These are phyloP conservation scores for Morinoia aosen DNA, from an alignment of 2,888 invertebrate genomes.

Conservation along the genomic window DNA sequence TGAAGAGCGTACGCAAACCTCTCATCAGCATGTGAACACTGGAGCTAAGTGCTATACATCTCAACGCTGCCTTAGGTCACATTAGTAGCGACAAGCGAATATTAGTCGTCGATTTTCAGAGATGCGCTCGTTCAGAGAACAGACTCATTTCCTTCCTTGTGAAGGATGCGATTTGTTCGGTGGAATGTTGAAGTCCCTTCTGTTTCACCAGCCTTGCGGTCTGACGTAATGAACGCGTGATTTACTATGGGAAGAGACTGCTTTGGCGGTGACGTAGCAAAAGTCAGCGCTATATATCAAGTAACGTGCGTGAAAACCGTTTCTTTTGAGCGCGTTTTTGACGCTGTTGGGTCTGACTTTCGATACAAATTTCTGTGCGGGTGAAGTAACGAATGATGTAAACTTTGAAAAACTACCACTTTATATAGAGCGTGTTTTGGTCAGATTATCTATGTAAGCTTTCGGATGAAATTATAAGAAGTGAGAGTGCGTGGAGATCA, in stretches of 20 bases:
- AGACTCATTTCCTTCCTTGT: background rate
- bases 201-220: background rate
- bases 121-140: background rate
- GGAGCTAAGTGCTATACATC: background rate
- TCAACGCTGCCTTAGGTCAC: background rate
- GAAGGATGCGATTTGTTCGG: background rate
- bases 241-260: background rate
- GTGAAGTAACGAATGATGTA: too few relatives aligned
- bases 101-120: background rate
- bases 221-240: background rate
- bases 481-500: too few relatives aligned
- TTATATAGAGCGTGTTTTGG: too few relatives aligned
- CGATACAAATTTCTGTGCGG: too few relatives aligned
- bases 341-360: too few relatives aligned
- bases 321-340: too few relatives aligned
- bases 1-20: background rate
- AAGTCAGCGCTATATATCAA: background rate
- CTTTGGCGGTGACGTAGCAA: background rate
- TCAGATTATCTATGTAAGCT: too few relatives aligned
- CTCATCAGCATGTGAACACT: background rate
- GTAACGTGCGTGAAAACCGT: too few relatives aligned
- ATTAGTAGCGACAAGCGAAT: background rate
- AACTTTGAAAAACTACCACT: too few relatives aligned
- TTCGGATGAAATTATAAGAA: too few relatives aligned
- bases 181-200: background rate